phyloP scores from a whole-genome alignment of 2,888 invertebrate genomes.

The Xanthorhoe designata region DNA sequence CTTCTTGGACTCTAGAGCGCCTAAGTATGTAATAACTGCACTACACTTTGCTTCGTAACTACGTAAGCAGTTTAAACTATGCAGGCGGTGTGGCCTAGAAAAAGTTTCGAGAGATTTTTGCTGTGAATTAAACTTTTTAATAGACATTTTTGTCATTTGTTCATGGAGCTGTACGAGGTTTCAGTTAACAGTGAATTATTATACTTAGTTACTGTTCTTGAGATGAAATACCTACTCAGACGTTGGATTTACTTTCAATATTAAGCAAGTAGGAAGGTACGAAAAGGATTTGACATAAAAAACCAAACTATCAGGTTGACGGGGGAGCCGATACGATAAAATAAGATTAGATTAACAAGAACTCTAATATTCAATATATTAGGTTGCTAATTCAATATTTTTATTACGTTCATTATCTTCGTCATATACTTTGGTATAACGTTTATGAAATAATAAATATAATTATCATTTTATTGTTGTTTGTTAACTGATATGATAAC shows the following conservation, averaged over 20 bases:
- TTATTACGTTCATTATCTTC: neutral
- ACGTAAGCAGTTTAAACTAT: slow-evolving; percentile 54
- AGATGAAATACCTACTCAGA: slow-evolving; percentile 2
- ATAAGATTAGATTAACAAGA: neutral
- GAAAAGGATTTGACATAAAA: too few relatives aligned
- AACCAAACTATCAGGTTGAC: neutral
- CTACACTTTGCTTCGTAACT: slow-evolving; percentile 42
- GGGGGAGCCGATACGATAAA: too few relatives aligned
- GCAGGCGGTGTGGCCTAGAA: slow-evolving; percentile 47
- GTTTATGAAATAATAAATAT: slow-evolving; percentile 10
- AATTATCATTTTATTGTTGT: slow-evolving; percentile 29
- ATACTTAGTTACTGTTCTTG: slow-evolving; percentile 8
- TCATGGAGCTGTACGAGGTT: slow-evolving; percentile 37
- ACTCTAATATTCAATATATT: neutral
- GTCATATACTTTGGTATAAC: neutral
- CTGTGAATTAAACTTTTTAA: slow-evolving; percentile 51
- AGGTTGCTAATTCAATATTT: neutral
- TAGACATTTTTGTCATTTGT: slow-evolving; percentile 47
- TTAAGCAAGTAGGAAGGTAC: too few relatives aligned
- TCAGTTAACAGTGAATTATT: slow-evolving; percentile 26
- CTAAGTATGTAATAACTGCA: slow-evolving; percentile 61
- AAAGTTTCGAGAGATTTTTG: slow-evolving; percentile 52
- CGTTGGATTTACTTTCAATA: too few relatives aligned
- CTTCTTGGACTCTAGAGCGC: slow-evolving; percentile 25
- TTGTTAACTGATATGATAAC: slow-evolving; percentile 30